Evolutionary conservation across 2,888 invertebrate species (phyloP).

Genomic region (Cancer borealis): DNA sequence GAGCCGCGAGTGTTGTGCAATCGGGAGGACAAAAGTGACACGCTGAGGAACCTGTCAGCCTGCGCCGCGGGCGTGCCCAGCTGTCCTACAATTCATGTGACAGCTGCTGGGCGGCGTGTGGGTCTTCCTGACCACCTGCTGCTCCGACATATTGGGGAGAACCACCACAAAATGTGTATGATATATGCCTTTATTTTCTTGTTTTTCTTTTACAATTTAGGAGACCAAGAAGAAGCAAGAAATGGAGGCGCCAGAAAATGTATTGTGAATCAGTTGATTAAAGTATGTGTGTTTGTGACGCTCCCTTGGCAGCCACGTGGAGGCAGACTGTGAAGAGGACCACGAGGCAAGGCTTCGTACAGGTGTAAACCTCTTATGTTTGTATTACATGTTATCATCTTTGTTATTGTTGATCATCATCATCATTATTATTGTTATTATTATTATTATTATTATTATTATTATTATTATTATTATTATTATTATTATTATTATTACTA

Average conservation of each 20-base stretch:
- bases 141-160: neutral
- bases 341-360: too few relatives aligned
- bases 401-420: too few relatives aligned
- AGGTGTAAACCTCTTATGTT: neutral
- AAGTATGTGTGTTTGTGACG: too few relatives aligned
- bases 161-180: neutral
- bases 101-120: neutral
- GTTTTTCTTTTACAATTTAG: neutral
- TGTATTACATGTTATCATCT: too few relatives aligned
- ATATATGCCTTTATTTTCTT: neutral
- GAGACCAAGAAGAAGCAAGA: neutral
- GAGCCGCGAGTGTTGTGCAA: neutral
- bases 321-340: neutral
- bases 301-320: too few relatives aligned
- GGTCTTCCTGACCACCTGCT: neutral
- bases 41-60: neutral
- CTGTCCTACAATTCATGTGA: neutral
- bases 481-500: too few relatives aligned
- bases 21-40: neutral
- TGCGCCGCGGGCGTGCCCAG: neutral
- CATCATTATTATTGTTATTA: too few relatives aligned
- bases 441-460: too few relatives aligned
- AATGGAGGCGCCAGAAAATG: neutral
- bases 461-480: too few relatives aligned
- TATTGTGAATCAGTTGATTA: too few relatives aligned